These are phyloP conservation scores for Hydrochoerus hydrochaeris DNA, from an alignment of 2,113 vertebrate species.

Conservation along the genomic window DNA sequence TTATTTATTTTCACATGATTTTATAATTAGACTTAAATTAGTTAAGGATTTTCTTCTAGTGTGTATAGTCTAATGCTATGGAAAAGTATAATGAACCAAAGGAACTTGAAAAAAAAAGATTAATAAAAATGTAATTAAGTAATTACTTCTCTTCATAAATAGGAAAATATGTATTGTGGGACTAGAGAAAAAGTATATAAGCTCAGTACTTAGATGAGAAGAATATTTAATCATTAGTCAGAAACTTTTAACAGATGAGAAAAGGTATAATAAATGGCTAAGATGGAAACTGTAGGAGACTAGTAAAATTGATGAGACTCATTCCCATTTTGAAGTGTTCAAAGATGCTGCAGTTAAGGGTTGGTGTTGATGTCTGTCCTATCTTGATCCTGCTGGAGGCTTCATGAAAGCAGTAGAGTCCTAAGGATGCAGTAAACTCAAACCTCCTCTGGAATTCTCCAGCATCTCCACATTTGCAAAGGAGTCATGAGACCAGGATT, in stretches of 20 bases:
- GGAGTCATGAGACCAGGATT: background rate
- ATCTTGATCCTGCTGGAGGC: background rate
- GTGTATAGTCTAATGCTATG: background rate
- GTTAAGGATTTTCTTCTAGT: background rate
- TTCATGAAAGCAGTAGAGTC: too few relatives aligned
- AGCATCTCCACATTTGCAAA: too few relatives aligned
- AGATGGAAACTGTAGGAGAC: background rate
- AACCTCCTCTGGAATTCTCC: rapidly evolving
- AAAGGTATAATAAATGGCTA: background rate
- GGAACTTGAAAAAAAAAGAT: background rate
- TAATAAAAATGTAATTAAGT: background rate
- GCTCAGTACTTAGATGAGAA: background rate
- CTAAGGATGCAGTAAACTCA: rapidly evolving
- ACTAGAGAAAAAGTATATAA: background rate
- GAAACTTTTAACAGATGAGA: background rate
- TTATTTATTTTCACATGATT: background rate
- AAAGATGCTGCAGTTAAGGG: too few relatives aligned
- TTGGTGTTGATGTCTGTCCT: too few relatives aligned
- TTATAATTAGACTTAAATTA: background rate
- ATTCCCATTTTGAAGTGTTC: background rate
- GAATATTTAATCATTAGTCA: background rate
- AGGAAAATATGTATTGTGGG: background rate
- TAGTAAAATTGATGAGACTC: rapidly evolving
- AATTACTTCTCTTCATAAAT: background rate
- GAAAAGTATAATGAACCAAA: background rate